Percentiles rank a stretch among this genome's conserved stretches.
Evolutionary conservation across 1,140 invertebrate genomes (phyloP).

Genomic region (Drosophila hydei): DNA sequence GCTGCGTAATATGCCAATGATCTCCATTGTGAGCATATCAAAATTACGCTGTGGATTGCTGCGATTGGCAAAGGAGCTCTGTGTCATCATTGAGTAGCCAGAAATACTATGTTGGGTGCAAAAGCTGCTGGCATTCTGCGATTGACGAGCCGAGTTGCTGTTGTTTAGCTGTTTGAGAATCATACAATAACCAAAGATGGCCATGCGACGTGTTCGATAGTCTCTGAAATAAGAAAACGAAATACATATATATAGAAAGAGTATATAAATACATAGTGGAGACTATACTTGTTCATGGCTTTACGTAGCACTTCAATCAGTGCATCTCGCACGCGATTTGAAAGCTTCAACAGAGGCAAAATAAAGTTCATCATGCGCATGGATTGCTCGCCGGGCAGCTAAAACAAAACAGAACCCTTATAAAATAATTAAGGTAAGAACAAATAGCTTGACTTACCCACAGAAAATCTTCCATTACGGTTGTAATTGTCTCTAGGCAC

Average conservation of each 20-base stretch:
- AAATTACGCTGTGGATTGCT: slow-evolving; percentile 73
- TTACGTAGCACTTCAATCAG: slow-evolving; percentile 78
- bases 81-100: slow-evolving; percentile 79
- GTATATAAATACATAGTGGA: not conserved
- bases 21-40: slow-evolving; percentile 81
- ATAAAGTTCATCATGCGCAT: slow-evolving; percentile 84
- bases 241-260: not conserved
- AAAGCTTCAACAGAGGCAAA: slow-evolving; percentile 73
- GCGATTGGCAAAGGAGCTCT: slow-evolving; percentile 62
- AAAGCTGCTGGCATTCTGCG: slow-evolving; percentile 59
- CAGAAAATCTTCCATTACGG: slow-evolving; percentile 77
- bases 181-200: slow-evolving; percentile 82
- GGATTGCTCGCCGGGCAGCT: slow-evolving; percentile 79
- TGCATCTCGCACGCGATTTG: slow-evolving; percentile 70
- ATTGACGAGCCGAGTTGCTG: slow-evolving; percentile 71
- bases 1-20: slow-evolving; percentile 74
- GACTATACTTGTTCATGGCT: slow-evolving; percentile 66
- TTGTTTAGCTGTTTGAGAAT: slow-evolving; percentile 79
- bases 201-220: slow-evolving; percentile 69
- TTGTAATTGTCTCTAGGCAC: slow-evolving; percentile 68
- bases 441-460: slow-evolving; percentile 49
- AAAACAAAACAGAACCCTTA: not conserved
- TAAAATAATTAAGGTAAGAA: no score
- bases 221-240: slow-evolving; percentile 35
- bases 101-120: slow-evolving; percentile 80